phyloP scores from a whole-genome alignment of 1,140 invertebrate species.

The Eupristina koningsbergeri region DNA sequence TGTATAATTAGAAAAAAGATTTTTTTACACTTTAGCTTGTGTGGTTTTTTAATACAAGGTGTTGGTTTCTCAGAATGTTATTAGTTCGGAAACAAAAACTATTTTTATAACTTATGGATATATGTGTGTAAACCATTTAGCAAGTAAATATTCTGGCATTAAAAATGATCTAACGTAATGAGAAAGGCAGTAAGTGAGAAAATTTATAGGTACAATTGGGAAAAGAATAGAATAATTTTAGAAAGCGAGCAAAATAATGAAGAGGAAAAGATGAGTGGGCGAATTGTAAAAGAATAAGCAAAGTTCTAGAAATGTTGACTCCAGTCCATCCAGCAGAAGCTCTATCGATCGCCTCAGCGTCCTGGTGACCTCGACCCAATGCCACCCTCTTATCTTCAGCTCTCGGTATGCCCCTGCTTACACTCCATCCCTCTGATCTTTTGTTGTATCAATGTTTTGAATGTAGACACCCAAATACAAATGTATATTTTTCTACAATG shows the following conservation, averaged over 20 bases:
- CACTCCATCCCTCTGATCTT: conserved; percentile 44
- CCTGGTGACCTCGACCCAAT: conserved; percentile 72
- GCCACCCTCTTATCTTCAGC: conserved; percentile 58
- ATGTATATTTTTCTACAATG: too few relatives aligned
- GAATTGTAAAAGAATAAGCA: conserved; percentile 3
- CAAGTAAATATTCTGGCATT: too few relatives aligned
- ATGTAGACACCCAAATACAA: conserved; percentile 49
- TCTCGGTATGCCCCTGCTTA: neutral
- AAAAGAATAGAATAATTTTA: neutral
- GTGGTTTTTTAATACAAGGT: too few relatives aligned
- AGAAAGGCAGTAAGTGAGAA: neutral
- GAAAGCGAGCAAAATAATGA: neutral
- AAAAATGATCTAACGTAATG: neutral
- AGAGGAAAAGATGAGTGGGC: neutral
- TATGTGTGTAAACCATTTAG: too few relatives aligned
- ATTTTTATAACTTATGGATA: too few relatives aligned
- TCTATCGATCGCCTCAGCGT: conserved; percentile 69
- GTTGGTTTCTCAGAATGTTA: too few relatives aligned
- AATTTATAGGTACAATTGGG: neutral
- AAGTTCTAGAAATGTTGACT: conserved; percentile 28
- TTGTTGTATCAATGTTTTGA: conserved; percentile 38
- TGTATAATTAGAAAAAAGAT: too few relatives aligned
- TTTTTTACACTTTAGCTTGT: too few relatives aligned
- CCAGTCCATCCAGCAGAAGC: conserved; percentile 62
- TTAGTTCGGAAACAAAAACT: too few relatives aligned